Conservation (phyloP, 2,113 vertebrate species). For the Bos indicus region DNA sequence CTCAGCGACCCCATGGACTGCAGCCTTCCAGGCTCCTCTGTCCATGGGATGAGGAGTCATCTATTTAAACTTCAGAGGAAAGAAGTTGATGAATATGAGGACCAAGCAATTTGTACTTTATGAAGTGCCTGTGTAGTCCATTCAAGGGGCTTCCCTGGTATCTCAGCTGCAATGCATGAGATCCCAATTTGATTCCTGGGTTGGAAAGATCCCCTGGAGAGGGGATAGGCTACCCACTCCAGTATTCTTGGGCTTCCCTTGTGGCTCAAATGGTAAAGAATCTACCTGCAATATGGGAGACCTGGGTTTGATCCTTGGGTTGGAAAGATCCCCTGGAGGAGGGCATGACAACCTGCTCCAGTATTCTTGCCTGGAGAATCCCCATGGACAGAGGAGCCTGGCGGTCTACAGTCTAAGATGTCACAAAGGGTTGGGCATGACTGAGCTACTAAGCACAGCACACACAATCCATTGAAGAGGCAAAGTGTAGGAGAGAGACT, state of each 20-base stretch:
- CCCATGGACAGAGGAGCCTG: neutral
- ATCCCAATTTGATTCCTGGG: neutral
- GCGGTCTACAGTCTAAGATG: rapidly evolving
- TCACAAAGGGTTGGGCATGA: neutral
- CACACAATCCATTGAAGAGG: neutral
- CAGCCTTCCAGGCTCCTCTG: too few relatives aligned
- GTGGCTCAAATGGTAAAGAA: neutral
- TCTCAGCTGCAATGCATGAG: neutral
- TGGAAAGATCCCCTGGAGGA: neutral
- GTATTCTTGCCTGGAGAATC: neutral
- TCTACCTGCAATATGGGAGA: neutral
- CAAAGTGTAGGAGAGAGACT: neutral
- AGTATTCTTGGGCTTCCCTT: neutral
- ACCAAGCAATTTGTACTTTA: neutral
- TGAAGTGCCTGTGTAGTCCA: neutral
- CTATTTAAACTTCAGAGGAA: neutral
- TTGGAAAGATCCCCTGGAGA: neutral
- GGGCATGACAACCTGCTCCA: neutral
- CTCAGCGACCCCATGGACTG: too few relatives aligned
- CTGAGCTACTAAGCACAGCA: neutral
- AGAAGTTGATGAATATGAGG: neutral
- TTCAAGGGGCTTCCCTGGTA: neutral
- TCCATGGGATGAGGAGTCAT: neutral
- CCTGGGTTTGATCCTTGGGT: neutral
- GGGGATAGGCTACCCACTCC: neutral